Percentiles rank a stretch among this genome's conserved stretches.
phyloP scores from a whole-genome alignment of 2,113 vertebrate genomes.

The Morone chrysops region DNA sequence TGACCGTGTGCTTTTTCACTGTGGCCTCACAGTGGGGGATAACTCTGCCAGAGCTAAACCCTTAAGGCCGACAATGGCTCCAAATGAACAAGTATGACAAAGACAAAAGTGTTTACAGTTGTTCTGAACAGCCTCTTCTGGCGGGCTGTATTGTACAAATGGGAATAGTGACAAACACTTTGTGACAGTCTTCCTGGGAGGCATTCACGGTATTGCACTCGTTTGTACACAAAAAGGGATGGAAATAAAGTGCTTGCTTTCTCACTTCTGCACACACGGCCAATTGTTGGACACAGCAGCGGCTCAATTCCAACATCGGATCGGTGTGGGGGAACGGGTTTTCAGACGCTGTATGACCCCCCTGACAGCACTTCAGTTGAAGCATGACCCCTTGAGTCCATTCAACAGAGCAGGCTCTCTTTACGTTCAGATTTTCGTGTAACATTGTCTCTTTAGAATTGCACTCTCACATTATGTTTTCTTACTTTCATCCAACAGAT shows the following conservation, averaged over 20 bases:
- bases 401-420: not conserved
- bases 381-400: not conserved
- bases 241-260: too few relatives aligned
- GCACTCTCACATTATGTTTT: not conserved
- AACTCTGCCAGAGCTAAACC: not conserved
- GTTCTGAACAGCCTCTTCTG: too few relatives aligned
- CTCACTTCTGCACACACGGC: not conserved
- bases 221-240: not conserved
- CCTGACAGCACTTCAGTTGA: not conserved
- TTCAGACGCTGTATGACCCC: not conserved
- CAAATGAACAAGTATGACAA: not conserved
- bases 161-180: not conserved
- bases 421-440: not conserved
- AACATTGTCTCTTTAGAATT: not conserved
- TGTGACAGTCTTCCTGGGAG: not conserved
- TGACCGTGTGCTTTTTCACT: not conserved
- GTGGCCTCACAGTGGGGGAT: not conserved
- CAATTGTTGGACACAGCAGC: not conserved
- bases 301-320: not conserved
- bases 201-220: not conserved
- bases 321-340: not conserved
- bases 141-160: too few relatives aligned
- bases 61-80: not conserved
- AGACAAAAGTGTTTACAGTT: not conserved
- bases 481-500: not conserved